Conservation (phyloP, 2,797 vertebrate species). For the Liparis tanakae region DNA sequence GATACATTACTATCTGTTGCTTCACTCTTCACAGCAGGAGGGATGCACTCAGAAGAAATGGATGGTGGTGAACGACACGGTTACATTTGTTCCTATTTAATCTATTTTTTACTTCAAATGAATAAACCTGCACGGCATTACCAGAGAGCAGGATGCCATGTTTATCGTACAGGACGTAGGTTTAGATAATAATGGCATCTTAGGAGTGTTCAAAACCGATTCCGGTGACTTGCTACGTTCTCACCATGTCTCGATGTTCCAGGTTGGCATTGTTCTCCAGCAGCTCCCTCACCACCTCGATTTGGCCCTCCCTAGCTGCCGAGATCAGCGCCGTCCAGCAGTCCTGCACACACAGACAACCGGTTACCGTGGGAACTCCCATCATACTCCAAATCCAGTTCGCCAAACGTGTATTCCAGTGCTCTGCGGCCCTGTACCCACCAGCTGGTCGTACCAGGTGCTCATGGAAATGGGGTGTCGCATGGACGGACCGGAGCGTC, state of each 20-base stretch:
- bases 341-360: conserved; percentile 84
- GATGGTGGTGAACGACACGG: not conserved
- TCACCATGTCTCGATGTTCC: conserved; percentile 97
- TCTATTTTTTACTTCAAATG: no score
- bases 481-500: conserved; percentile 39
- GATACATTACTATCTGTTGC: not conserved
- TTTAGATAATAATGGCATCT: not conserved
- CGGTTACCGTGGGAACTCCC: conserved; percentile 49
- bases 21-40: not conserved
- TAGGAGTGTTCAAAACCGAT: not conserved
- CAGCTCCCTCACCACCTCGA: conserved; percentile 90
- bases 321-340: conserved; percentile 98
- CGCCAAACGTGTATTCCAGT: conserved; percentile 11
- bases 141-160: not conserved
- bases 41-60: no score
- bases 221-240: conserved; percentile 19
- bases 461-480: conserved; percentile 75
- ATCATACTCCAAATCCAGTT: conserved; percentile 33
- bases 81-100: no score
- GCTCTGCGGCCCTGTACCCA: conserved; percentile 55
- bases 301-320: conserved; percentile 94
- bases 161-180: not conserved
- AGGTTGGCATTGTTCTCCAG: conserved; percentile 89
- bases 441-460: conserved; percentile 82
- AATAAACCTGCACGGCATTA: not conserved